phyloP scores from a whole-genome alignment of 2,797 vertebrate species.

The Crocidura indochinensis region DNA sequence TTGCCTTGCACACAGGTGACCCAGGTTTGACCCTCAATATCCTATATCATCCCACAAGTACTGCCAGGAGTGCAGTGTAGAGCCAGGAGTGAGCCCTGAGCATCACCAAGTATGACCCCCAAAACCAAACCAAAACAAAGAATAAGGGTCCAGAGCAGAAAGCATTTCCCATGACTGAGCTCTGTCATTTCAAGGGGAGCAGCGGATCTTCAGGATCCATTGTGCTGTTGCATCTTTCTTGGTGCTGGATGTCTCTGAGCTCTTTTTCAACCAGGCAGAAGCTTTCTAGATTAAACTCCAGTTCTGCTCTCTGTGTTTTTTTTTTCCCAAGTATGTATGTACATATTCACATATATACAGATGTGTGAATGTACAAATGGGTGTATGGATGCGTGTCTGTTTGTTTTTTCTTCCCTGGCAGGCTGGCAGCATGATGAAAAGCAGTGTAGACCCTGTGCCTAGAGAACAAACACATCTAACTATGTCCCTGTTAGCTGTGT shows the following conservation, averaged over 20 bases:
- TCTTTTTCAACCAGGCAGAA: not conserved
- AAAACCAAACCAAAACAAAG: no score
- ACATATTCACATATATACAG: no score
- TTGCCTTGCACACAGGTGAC: no score
- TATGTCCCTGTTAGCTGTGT: not conserved
- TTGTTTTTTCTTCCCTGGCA: not conserved
- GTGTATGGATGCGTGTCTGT: no score
- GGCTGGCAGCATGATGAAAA: not conserved
- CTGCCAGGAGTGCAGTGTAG: no score
- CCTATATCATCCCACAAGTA: no score
- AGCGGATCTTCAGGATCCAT: not conserved
- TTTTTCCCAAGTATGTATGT: not conserved
- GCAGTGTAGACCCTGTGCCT: not conserved
- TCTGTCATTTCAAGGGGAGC: not conserved
- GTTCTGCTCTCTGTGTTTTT: not conserved
- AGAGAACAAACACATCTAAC: not conserved
- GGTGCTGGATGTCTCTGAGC: not conserved
- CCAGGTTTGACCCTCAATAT: no score
- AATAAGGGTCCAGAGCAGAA: not conserved
- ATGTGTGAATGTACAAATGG: not conserved
- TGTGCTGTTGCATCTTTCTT: accelerated
- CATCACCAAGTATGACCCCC: no score
- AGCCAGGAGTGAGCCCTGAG: no score
- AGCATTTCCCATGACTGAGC: not conserved
- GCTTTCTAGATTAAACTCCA: not conserved